These are phyloP conservation scores for Meda fulgida DNA, from an alignment of 2,797 vertebrate genomes.

Conservation along the genomic window DNA sequence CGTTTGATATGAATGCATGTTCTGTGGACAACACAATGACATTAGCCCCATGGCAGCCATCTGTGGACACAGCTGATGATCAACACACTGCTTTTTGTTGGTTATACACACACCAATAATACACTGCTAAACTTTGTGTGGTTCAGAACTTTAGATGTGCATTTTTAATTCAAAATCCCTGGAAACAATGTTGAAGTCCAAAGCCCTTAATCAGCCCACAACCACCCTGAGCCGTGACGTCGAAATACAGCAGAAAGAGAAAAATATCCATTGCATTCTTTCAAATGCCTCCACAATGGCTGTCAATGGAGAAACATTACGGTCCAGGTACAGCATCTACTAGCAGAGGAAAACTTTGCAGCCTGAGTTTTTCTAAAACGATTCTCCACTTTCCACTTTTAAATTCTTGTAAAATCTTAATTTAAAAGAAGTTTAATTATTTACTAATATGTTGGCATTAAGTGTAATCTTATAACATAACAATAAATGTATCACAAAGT, in stretches of 20 bases:
- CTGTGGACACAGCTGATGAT: constrained; percentile 43
- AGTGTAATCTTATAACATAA: not conserved
- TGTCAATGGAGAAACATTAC: not conserved
- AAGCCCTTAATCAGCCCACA: not conserved
- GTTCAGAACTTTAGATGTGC: not conserved
- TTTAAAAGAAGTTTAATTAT: not conserved
- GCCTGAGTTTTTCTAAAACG: not conserved
- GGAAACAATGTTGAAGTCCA: too few relatives aligned
- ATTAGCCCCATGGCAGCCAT: constrained; percentile 52
- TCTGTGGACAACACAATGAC: constrained; percentile 37
- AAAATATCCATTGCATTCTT: not conserved
- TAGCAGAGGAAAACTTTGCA: not conserved
- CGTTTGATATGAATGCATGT: constrained; percentile 30
- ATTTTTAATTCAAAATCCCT: not conserved
- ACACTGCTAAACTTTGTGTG: not conserved
- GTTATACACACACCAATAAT: constrained; percentile 9
- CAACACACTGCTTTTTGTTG: not conserved
- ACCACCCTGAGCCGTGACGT: not conserved
- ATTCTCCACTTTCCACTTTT: not conserved
- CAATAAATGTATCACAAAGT: not conserved
- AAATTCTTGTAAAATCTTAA: not conserved
- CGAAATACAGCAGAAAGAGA: not conserved
- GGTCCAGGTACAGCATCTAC: not conserved
- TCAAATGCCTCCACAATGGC: not conserved
- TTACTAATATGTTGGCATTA: not conserved